Evolutionary conservation across 2,113 vertebrate genomes (phyloP), one percentile per base, ranked within the genome.

Genomic region (Ovis canadensis): DNA sequence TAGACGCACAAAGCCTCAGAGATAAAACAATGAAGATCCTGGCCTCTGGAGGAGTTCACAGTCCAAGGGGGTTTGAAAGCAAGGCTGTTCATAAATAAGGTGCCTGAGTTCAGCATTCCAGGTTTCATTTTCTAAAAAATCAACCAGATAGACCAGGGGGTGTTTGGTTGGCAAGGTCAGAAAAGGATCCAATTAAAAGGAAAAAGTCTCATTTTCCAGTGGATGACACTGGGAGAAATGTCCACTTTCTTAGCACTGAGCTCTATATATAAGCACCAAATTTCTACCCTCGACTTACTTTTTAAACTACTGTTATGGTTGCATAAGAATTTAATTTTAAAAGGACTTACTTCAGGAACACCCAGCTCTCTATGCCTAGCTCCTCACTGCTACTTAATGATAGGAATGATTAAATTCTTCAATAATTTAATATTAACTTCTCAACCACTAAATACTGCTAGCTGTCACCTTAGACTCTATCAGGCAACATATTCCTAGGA

Each of bases 311-410:
- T 94, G 55, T 85, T 78, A 78, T 1, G 31, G 57, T 55, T 96
- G 48, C 25, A 43, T 64, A 64, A 50, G 27, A 52, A 96, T 88
- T 97, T 91, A 85, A 88, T 96, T 96, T 96, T 71, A 52, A 90
- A 91, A 94, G 87, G 40, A 82, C 92, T 96, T 89, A 90, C 43
- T 94, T 96, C 59, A 57, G 71, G 48, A 95, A 95, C 29, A 81
- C 64, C 60, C 33, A 59, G 48, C 31, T 94, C 95, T 96, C 54
- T 64, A 88, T 6, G 31, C 74, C 40, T 55, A 27, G 17, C 31
- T 92, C 36, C 81, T 96, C 67, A 67, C 33, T 95, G 81, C 16
- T 71, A 29, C 83, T 96, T 96, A 94, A 95, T 86, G 57, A 95
- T 7, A 93, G 48, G 55, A 52, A 83, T 78, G 48, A 80, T 85